A percentile compares a stretch with the other conserved stretches of the same genome.
Evolutionary conservation across 2,888 invertebrate species (phyloP).

Genomic region (Pandemis cinnamomeana): DNA sequence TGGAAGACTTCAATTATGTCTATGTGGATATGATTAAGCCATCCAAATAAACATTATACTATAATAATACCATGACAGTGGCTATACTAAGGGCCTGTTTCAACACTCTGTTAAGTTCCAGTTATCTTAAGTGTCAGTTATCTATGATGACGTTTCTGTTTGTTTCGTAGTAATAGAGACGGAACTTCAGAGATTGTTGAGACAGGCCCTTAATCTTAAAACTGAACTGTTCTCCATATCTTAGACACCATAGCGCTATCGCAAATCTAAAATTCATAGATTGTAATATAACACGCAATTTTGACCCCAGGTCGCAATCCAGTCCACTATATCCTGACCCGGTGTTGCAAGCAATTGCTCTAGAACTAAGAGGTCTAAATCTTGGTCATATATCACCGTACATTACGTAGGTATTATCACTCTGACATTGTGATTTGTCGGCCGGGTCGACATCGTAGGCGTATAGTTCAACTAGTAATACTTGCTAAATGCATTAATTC

Average conservation of each 20-base stretch:
- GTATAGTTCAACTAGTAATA: conserved; percentile 26
- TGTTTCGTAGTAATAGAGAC: too few species aligned
- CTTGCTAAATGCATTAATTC: conserved; percentile 32
- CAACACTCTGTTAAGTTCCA: neutral
- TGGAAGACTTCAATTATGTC: too few species aligned
- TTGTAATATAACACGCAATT: conserved; percentile 26
- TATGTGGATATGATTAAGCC: too few species aligned
- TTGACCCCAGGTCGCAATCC: conserved; percentile 13
- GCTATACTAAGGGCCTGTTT: neutral
- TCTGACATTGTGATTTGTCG: conserved; percentile 40
- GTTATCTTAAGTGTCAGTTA: too few species aligned
- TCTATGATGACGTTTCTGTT: too few species aligned
- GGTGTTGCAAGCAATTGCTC: neutral
- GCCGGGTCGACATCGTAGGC: conserved; percentile 34
- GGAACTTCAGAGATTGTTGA: too few species aligned
- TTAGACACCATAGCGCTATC: conserved; percentile 7
- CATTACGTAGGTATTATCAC: conserved; percentile 24
- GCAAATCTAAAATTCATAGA: conserved; percentile 24
- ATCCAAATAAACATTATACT: too few species aligned
- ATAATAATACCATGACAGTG: neutral
- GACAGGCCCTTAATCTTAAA: too few species aligned
- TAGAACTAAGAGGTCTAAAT: neutral
- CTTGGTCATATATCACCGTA: conserved; percentile 18
- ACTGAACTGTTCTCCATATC: neutral
- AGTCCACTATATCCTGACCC: conserved; percentile 6